Evolutionary conservation across 35 echinoderm and acorn worm genomes (phyloP).

Genomic region (Eucidaris tribuloides): DNA sequence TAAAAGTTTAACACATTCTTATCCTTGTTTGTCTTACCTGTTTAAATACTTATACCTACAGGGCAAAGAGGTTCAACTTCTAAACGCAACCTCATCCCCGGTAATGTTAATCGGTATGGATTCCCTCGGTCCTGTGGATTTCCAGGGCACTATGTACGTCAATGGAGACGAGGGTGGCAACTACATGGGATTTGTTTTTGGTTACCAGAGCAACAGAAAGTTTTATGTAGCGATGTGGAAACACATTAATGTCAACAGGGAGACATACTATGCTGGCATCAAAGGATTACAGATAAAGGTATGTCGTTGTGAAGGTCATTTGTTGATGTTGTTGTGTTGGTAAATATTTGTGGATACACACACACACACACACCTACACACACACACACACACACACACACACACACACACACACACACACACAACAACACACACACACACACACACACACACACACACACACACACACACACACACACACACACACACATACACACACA

Average conservation of each 20-base stretch:
- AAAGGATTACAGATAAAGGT: constrained; percentile 86
- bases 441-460: too few relatives aligned
- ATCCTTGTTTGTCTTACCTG: too few relatives aligned
- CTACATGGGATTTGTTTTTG: constrained; percentile 84
- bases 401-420: too few relatives aligned
- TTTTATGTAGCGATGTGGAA: constrained; percentile 90
- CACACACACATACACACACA: too few relatives aligned
- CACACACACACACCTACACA: too few relatives aligned
- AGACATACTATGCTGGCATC: constrained; percentile 39
- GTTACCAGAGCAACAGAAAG: constrained; percentile 77
- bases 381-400: too few relatives aligned
- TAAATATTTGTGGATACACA: too few relatives aligned
- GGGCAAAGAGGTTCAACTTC: constrained; percentile 70
- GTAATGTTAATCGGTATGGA: constrained; percentile 50
- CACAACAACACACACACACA: too few relatives aligned
- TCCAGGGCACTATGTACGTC: constrained; percentile 61
- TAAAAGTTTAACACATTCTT: too few relatives aligned
- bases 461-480: too few relatives aligned
- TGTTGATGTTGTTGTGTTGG: too few relatives aligned
- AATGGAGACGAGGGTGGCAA: constrained; percentile 50
- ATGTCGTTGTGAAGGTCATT: too few relatives aligned
- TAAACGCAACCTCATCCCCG: constrained; percentile 54
- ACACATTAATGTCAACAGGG: constrained; percentile 51
- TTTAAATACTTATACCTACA: constrained; percentile 8
- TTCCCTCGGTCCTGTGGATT: constrained; percentile 48